Percentiles rank a stretch among this genome's conserved stretches.
These are phyloP conservation scores for Centropus bengalensis DNA, from an alignment of 2,113 vertebrate genomes.

Conservation along the genomic window DNA sequence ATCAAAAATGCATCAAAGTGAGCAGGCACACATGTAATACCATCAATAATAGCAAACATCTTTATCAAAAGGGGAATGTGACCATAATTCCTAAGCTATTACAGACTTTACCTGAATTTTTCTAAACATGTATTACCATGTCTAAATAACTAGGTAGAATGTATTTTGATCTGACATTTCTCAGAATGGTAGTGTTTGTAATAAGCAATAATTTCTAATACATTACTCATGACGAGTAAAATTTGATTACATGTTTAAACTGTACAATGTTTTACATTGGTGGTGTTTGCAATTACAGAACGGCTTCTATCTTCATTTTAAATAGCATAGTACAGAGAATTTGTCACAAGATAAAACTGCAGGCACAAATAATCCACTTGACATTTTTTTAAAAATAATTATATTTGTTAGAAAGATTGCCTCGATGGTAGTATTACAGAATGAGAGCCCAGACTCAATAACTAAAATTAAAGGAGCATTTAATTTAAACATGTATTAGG, in stretches of 20 bases:
- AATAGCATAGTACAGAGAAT: background rate
- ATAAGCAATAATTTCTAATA: background rate
- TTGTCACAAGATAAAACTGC: background rate
- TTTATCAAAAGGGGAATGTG: background rate
- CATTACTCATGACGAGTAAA: background rate
- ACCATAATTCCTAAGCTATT: background rate
- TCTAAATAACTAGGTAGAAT: background rate
- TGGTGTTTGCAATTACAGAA: background rate
- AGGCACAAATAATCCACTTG: background rate
- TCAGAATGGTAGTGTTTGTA: background rate
- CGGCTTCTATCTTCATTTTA: background rate
- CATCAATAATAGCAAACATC: background rate
- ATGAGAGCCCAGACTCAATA: background rate
- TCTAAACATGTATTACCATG: background rate
- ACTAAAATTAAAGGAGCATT: background rate
- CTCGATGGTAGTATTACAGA: background rate
- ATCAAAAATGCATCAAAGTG: background rate
- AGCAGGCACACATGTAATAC: background rate
- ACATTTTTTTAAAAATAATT: background rate
- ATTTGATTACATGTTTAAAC: background rate
- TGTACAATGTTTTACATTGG: background rate
- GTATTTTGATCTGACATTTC: background rate
- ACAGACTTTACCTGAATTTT: background rate
- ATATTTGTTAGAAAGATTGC: background rate
- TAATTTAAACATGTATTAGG: background rate